Evolutionary conservation across 2,888 invertebrate species (phyloP).

Genomic region (Melikaiella ostensackeni): DNA sequence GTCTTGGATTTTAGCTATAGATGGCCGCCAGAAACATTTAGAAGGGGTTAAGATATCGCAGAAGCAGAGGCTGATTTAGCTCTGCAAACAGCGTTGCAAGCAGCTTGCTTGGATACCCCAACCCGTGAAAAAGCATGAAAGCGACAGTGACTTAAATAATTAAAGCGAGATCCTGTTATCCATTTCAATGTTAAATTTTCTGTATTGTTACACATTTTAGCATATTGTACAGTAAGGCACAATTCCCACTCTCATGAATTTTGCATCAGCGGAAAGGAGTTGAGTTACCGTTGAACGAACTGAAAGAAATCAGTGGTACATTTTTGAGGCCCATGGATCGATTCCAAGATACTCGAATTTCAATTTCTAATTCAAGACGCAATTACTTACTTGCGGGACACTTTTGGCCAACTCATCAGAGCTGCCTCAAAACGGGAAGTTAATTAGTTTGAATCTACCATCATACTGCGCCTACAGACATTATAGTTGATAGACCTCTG

Average conservation of each 20-base stretch:
- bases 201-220: conserved; percentile 9
- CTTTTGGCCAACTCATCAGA: conserved; percentile 12
- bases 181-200: conserved; percentile 5
- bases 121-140: not conserved
- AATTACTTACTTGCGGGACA: not conserved
- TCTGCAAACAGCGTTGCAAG: no score
- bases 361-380: not conserved
- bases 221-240: conserved; percentile 31
- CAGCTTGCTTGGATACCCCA: no score
- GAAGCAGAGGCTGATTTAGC: no score
- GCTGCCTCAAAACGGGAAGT: not conserved
- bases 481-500: not conserved
- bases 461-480: conserved; percentile 2
- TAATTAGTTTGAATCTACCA: conserved; percentile 19
- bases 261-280: conserved; percentile 9
- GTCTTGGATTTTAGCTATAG: no score
- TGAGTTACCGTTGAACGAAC: conserved; percentile 25
- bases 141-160: not conserved
- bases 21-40: no score
- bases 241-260: conserved; percentile 19
- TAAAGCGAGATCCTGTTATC: conserved; percentile 1
- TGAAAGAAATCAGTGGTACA: conserved; percentile 18
- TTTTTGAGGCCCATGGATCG: not conserved
- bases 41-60: no score
- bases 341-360: not conserved